Conservation (phyloP, 1,140 invertebrate genomes). For the Drosophila kohkoa region DNA sequence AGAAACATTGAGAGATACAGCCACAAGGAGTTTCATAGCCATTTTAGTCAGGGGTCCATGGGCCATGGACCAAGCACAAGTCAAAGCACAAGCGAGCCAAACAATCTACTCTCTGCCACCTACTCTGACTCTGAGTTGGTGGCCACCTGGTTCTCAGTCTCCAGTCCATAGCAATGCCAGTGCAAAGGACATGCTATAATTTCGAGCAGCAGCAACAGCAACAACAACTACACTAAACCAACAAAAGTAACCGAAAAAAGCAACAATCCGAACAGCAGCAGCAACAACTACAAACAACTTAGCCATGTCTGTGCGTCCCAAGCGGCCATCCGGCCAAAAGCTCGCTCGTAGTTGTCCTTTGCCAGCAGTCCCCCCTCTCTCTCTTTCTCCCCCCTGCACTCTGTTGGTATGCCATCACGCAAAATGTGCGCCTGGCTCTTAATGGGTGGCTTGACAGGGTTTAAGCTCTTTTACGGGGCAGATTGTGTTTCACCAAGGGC, state of each 20-base stretch:
- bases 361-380: constrained; percentile 27
- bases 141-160: constrained; percentile 9
- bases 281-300: constrained; percentile 75
- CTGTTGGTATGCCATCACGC: constrained; percentile 75
- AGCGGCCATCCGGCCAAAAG: constrained; percentile 60
- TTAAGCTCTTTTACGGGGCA: constrained; percentile 82
- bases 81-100: constrained; percentile 56
- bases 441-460: constrained; percentile 84
- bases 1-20: constrained; percentile 13
- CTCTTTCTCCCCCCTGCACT: not conserved
- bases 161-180: constrained; percentile 79
- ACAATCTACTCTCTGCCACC: constrained; percentile 50
- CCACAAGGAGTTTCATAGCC: constrained; percentile 23
- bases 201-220: constrained; percentile 70
- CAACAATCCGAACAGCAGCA: constrained; percentile 57
- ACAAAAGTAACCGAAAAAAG: constrained; percentile 72
- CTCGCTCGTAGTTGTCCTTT: constrained; percentile 79
- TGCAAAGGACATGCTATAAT: constrained; percentile 82
- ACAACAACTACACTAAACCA: constrained; percentile 52
- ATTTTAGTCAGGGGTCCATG: constrained; percentile 13
- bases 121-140: constrained; percentile 24
- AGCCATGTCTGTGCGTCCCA: constrained; percentile 64
- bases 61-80: constrained; percentile 13
- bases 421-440: constrained; percentile 78
- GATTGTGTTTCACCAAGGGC: constrained; percentile 76